These are phyloP conservation scores for Drosophila nigricruria DNA, from an alignment of 2,888 invertebrate genomes.

Conservation along the genomic window DNA sequence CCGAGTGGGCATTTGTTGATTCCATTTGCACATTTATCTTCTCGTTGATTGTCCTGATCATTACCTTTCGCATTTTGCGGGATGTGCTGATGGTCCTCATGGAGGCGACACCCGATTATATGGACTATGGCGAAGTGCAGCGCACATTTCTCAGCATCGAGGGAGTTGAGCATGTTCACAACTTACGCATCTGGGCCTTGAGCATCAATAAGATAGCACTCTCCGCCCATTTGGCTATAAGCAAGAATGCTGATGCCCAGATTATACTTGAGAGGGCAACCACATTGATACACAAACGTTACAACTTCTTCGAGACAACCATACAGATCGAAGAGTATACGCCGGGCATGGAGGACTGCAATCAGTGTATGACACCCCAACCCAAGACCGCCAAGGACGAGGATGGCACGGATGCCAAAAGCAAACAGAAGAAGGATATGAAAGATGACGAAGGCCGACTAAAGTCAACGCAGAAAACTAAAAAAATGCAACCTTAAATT, in stretches of 20 bases:
- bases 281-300: slow-evolving; percentile 52
- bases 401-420: neutral
- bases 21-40: slow-evolving; percentile 70
- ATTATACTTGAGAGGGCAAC: slow-evolving; percentile 61
- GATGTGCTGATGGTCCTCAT: slow-evolving; percentile 72
- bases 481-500: neutral
- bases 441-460: neutral
- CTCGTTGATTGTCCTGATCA: slow-evolving; percentile 60
- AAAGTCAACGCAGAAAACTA: neutral
- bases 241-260: slow-evolving; percentile 61
- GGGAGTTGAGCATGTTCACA: slow-evolving; percentile 70
- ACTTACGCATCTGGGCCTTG: slow-evolving; percentile 69
- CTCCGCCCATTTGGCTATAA: slow-evolving; percentile 70
- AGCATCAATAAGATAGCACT: slow-evolving; percentile 66
- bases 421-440: neutral
- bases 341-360: slow-evolving; percentile 55
- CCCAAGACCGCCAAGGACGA: neutral
- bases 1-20: slow-evolving; percentile 63
- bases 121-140: slow-evolving; percentile 68
- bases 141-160: slow-evolving; percentile 59
- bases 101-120: slow-evolving; percentile 67
- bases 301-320: slow-evolving; percentile 69
- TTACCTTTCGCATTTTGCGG: slow-evolving; percentile 57
- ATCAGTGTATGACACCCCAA: slow-evolving; percentile 38
- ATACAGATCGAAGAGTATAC: slow-evolving; percentile 69